Evolutionary conservation across 2,888 invertebrate species (phyloP), one percentile per base, ranked within the genome.

Genomic region (Diaprepes abbreviatus): DNA sequence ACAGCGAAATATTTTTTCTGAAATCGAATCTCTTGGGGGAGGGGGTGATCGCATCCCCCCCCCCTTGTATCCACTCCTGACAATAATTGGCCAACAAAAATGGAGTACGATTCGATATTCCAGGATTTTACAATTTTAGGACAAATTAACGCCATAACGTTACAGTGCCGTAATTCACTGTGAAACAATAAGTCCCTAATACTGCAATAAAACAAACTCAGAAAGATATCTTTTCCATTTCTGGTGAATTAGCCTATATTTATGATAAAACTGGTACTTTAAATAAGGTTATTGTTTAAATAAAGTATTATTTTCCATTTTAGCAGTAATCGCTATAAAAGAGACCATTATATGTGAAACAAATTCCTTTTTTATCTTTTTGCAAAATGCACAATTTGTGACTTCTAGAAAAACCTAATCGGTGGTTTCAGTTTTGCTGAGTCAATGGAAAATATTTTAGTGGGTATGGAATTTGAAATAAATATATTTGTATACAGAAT

Each of bases 251-350:
- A 38, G 36, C 48, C 63, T 24, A 40, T 52, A 63, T 63, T 63
- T 40, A 40, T 54, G 54, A 63, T 63, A 63, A 63, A 63, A 63
- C 54, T 5, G 3, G 40, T n/a, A 40, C 16, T 16, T 63, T 63
- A 63, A 54, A 43, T 35, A 63, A 28, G 21, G 36, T 63, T 63
- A 63, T 63, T 63, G 63, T 54, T 63, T 21, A 19, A 40, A 14
- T 4, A 54, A 35, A 36, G 63, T 52, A 63, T 63, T 63, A 63
- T 28, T 63, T 63, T 52, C 21, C 54, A 54, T 54, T 54, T 54
- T 63, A 52, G 63, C 63, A 60, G 59, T 48, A 60, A 35, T 48
- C 35, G 12, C 28, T 28, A 52, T 52, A 52, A 52, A 52, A 28
- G 31, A 24, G 45, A 10, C 10, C 48, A 24, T 24, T 24, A 24